These are phyloP conservation scores for Papilio protenor DNA, from an alignment of 2,888 invertebrate species.

Conservation along the genomic window DNA sequence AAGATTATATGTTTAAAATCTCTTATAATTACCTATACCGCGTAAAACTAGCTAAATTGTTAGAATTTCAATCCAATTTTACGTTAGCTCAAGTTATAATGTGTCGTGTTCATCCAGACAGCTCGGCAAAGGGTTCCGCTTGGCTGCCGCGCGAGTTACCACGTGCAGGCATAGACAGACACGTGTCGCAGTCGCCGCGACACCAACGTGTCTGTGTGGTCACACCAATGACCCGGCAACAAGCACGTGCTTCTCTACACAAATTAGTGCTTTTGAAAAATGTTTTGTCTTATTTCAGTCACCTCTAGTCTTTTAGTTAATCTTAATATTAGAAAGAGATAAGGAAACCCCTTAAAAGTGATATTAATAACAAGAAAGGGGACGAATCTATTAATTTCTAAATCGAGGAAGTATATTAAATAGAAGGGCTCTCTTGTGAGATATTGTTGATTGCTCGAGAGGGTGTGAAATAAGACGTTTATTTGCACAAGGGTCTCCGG, in stretches of 20 bases:
- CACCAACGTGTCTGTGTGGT: constrained; percentile 43
- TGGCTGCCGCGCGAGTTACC: constrained; percentile 55
- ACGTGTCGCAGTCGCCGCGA: constrained; percentile 57
- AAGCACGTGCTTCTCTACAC: background rate
- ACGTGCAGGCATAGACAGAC: constrained; percentile 52
- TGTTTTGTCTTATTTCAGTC: background rate
- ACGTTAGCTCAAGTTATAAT: background rate
- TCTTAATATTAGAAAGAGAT: background rate
- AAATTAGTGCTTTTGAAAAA: background rate
- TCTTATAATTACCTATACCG: too few relatives aligned
- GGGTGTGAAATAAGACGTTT: constrained; percentile 43
- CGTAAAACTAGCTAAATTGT: too few relatives aligned
- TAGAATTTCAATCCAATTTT: too few relatives aligned
- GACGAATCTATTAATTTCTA: constrained; percentile 7
- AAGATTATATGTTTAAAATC: too few relatives aligned
- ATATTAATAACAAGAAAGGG: background rate
- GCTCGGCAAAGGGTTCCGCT: constrained; percentile 53
- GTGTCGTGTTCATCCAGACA: background rate
- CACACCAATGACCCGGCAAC: constrained; percentile 1
- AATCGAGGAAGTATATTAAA: constrained; percentile 23
- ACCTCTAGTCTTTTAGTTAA: background rate
- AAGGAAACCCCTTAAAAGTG: constrained; percentile 29
- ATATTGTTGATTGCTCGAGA: constrained; percentile 17
- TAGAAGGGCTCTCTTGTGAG: constrained; percentile 16
- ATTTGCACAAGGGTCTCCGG: constrained; percentile 21